phyloP scores from a whole-genome alignment of 2,888 invertebrate genomes.

The Trachelus iudaicus region DNA sequence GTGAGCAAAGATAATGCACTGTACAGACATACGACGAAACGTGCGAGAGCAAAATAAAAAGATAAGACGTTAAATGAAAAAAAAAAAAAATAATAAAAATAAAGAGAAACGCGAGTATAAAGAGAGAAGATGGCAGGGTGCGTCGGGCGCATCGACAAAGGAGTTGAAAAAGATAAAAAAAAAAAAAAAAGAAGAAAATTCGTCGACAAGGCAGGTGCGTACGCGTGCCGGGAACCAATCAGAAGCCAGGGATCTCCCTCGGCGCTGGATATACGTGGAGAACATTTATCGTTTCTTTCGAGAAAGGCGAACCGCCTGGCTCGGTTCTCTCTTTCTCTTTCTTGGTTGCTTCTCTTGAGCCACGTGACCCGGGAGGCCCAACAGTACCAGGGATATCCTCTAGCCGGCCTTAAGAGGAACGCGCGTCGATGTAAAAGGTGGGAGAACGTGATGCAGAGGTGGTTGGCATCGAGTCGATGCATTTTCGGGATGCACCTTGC shows the following conservation, averaged over 20 bases:
- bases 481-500: constrained; percentile 34
- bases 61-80: no score
- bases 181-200: neutral
- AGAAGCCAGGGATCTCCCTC: constrained; percentile 25
- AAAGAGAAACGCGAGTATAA: no score
- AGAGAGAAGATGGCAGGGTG: no score
- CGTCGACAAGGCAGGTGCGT: constrained; percentile 55
- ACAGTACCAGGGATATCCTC: no score
- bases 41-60: no score
- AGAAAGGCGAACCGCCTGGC: no score
- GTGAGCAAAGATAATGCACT: neutral
- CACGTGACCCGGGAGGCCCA: no score
- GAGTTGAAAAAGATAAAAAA: constrained; percentile 38
- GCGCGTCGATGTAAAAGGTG: neutral
- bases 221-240: constrained; percentile 62
- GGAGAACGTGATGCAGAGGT: neutral
- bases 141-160: constrained; percentile 36
- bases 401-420: neutral
- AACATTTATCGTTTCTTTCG: constrained; percentile 34
- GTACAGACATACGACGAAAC: constrained; percentile 9
- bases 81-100: no score
- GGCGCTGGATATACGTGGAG: constrained; percentile 28
- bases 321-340: no score
- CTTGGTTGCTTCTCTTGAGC: no score
- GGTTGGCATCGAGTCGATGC: no score